Evolutionary conservation across 2,888 invertebrate genomes (phyloP), one percentile per base, ranked within the genome.

Genomic region (Elaeidobius kamerunicus): DNA sequence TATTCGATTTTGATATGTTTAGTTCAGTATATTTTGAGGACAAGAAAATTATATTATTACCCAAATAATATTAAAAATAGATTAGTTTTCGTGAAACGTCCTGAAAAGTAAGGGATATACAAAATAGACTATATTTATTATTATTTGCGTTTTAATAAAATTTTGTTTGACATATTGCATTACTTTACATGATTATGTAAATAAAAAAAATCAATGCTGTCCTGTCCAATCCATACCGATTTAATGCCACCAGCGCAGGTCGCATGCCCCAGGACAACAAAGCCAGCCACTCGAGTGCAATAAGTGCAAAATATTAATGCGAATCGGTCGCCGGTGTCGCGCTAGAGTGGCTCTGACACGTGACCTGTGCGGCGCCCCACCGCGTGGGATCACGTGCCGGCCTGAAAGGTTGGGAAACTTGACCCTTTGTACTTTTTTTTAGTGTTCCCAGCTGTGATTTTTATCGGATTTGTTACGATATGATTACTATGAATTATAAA

Each of bases 271-370:
- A 45, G 30, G 41, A 40, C 32, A 49, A 54, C 47, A 54, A 49
- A 49, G 44, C 41, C 14, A 46, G 55, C 46, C 46, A 50, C 43
- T 45, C 55, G 55, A 45, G 50, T 42, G 46, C 23, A 55, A 34
- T 48, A 52, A 56, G 52, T 52, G 56, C 52, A 47, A 56, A 56
- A 56, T 56, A 52, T 56, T 50, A 56, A 56, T 56, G 48, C 44
- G 53, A 41, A 48, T 44, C 35, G 41, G 35, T 34, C 46, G 38
- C 43, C 55, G 42, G 51, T 47, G 56, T 56, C 52, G 43, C 44
- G 56, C 46, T 40, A 32, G 56, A 56, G 52, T 55, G 56, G 52
- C 48, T 48, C 35, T 20, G 44, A 18, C 56, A 56, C 56, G 56
- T 56, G 56, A 12, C 52, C 12, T 19, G 32, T 43, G 30, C n/a